Evolutionary conservation across 2,888 invertebrate genomes (phyloP), one percentile per base, ranked within the genome.

Genomic region (Drosophila austrosaltans): DNA sequence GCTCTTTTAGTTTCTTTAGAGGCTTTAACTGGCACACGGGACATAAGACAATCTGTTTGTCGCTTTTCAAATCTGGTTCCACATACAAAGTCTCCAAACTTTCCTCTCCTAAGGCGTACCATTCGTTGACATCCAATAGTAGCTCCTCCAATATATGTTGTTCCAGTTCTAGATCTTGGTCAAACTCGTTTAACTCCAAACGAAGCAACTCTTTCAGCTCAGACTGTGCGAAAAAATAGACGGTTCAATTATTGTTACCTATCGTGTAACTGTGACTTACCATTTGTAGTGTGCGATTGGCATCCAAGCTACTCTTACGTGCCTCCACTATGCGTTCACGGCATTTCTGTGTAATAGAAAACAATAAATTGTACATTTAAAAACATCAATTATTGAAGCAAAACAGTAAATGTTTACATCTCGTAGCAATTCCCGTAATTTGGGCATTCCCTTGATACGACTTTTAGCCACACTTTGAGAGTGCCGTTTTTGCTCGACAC

Each of bases 21-120:
- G 69, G 75, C 44, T 82, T 83, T 76, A 86, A 92, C 83, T 93
- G 92, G 72, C 94, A 94, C 16, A 94, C 87, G 1, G 94, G 94
- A 75, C 94, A 94, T 1, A 94, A 3, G 0, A 63, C 32, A 1
- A 53, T 40, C 1, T 56, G 54, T 7, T 61, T 40, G 7, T 63
- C 90, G 7, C 66, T 90, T 79, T 90, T 88, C 59, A 92, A 91
- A 64, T 91, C 84, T 68, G 93, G 92, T 25, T 93, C 84, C 60
- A 93, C 93, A 40, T 93, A 88, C 0, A 89, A 77, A 20, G 67
- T 82, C 79, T 72, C 92, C 78, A 60, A 77, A 10, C 89, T 78
- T 66, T 91, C 90, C 42, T 86, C 76, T 25, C 91, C 88, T 4
- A 90, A 64, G 0, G 81, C 81, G 64, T 90, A 90, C 92, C 92